Conservation (phyloP, 2,797 vertebrate species). For the Pyrocephalus nanus region DNA sequence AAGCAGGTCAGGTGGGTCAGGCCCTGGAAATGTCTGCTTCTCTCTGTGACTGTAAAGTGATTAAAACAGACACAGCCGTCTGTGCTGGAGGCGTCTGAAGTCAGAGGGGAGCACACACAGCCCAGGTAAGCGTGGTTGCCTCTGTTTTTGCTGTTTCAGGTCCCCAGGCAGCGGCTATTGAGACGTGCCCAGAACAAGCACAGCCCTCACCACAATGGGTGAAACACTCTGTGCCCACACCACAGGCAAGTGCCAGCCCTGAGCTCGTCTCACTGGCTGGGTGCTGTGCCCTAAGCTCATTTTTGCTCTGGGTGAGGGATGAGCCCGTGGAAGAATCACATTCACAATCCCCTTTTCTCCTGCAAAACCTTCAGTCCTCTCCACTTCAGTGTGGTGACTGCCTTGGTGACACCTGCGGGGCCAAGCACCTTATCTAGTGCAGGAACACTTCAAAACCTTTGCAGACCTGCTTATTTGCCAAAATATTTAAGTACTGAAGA, state of each 20-base stretch:
- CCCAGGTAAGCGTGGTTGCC: neutral
- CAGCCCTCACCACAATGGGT: rapidly evolving
- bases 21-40: neutral
- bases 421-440: neutral
- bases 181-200: neutral
- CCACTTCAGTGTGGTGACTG: rapidly evolving
- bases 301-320: neutral
- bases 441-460: neutral
- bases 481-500: neutral
- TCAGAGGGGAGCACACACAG: neutral
- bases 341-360: neutral
- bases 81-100: neutral
- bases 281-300: rapidly evolving
- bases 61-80: neutral
- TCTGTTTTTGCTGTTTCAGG: rapidly evolving
- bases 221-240: rapidly evolving
- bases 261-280: rapidly evolving
- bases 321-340: rapidly evolving
- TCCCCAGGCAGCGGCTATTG: neutral
- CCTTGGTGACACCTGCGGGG: rapidly evolving
- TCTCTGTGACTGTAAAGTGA: neutral
- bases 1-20: constrained; percentile 11
- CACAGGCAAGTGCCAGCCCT: neutral
- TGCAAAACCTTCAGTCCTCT: neutral
- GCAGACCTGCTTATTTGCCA: neutral